phyloP scores from a whole-genome alignment of 2,113 vertebrate species.

The Myanophis thanlyinensis region DNA sequence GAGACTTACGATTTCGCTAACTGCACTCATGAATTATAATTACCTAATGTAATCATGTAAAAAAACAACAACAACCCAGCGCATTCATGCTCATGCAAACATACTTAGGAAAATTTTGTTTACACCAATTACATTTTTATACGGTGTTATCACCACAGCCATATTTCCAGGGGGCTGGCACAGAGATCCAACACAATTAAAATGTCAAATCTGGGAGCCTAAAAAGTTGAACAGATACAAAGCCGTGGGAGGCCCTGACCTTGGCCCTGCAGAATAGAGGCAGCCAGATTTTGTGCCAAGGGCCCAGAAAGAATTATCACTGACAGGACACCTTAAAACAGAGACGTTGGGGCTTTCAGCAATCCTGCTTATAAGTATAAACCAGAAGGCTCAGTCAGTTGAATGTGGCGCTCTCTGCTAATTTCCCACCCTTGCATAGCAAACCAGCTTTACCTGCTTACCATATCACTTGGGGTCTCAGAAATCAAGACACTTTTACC shows the following conservation, averaged over 20 bases:
- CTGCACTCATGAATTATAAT: constrained; percentile 42
- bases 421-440: constrained; percentile 12
- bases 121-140: constrained; percentile 41
- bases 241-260: not conserved
- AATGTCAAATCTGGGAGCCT: constrained; percentile 33
- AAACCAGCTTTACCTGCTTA: not conserved
- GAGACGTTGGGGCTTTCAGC: not conserved
- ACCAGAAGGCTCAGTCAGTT: not conserved
- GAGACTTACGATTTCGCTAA: constrained; percentile 52
- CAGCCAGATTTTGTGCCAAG: not conserved
- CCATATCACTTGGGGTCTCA: constrained; percentile 23
- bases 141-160: constrained; percentile 16
- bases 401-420: constrained; percentile 7
- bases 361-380: not conserved
- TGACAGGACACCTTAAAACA: not conserved
- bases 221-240: constrained; percentile 14
- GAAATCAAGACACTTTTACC: constrained; percentile 42
- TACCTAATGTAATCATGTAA: constrained; percentile 35
- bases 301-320: not conserved
- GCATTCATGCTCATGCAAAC: constrained; percentile 32
- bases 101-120: constrained; percentile 53
- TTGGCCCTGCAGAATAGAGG: constrained; percentile 18
- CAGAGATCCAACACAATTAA: constrained; percentile 40
- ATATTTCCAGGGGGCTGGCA: constrained; percentile 45
- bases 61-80: not conserved